Percentiles rank a stretch among this genome's conserved stretches.
These are phyloP conservation scores for Uria aalge DNA, from an alignment of 2,113 vertebrate genomes.

Conservation along the genomic window DNA sequence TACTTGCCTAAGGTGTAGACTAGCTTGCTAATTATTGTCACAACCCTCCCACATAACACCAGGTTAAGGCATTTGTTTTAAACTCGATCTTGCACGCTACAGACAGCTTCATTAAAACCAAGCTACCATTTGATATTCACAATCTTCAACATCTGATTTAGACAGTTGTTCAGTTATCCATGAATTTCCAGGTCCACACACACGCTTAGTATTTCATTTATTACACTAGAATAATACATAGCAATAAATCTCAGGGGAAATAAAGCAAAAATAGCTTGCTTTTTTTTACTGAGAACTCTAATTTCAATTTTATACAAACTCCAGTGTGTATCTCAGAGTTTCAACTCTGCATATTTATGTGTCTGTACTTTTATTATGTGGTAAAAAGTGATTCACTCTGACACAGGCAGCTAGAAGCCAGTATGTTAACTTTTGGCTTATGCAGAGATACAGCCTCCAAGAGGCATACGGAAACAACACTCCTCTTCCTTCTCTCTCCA, in stretches of 20 bases:
- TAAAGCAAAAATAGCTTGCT: not conserved
- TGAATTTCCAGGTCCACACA: not conserved
- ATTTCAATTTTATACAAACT: not conserved
- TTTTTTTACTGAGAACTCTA: not conserved
- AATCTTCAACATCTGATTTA: not conserved
- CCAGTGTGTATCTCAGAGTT: not conserved
- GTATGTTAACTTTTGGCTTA: not conserved
- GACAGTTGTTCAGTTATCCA: not conserved
- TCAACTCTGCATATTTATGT: not conserved
- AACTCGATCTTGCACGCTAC: not conserved
- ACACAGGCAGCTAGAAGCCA: not conserved
- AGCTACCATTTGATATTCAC: not conserved
- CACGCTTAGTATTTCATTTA: not conserved
- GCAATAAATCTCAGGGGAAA: not conserved
- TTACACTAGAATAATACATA: not conserved
- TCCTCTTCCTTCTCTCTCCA: not conserved
- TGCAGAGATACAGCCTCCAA: not conserved
- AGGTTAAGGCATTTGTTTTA: conserved; percentile 26
- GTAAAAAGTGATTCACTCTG: not conserved
- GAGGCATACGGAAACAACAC: not conserved
- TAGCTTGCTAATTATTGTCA: conserved; percentile 20
- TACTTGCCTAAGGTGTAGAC: not conserved
- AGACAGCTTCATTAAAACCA: not conserved
- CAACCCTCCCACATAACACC: conserved; percentile 13
- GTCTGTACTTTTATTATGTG: not conserved